Conservation (phyloP, 1,140 invertebrate species). For the Tenebrio molitor region DNA sequence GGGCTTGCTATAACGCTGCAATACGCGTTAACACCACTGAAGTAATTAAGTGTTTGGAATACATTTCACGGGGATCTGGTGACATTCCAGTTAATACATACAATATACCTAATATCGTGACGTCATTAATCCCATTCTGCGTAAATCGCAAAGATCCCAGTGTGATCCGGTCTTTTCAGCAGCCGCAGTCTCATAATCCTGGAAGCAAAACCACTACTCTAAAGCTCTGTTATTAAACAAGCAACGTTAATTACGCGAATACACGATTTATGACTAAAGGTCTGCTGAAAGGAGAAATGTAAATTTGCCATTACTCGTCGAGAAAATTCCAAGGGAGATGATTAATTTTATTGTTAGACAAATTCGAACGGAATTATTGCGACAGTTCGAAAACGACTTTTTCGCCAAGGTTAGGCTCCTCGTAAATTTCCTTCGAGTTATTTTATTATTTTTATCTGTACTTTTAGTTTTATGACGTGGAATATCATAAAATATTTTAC, state of each 20-base stretch:
- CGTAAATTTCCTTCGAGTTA: slow-evolving; percentile 11
- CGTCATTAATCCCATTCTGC: slow-evolving; percentile 1
- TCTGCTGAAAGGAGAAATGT: not conserved
- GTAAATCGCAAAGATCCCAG: not conserved
- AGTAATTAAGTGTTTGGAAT: slow-evolving; percentile 19
- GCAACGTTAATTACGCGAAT: slow-evolving; percentile 1
- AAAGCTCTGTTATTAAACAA: slow-evolving; percentile 14
- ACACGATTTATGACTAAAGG: not conserved
- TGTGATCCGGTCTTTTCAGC: not conserved
- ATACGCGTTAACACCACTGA: not conserved
- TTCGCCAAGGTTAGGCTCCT: not conserved
- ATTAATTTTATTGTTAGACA: not conserved
- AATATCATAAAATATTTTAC: slow-evolving; percentile 24
- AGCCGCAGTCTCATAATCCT: not conserved
- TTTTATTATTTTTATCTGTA: slow-evolving; percentile 21
- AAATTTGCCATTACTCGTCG: not conserved
- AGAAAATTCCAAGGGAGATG: not conserved
- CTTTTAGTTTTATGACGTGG: slow-evolving; percentile 10
- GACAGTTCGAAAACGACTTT: not conserved
- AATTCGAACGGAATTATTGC: not conserved
- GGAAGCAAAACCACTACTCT: not conserved
- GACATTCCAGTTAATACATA: slow-evolving; percentile 11
- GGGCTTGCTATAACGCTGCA: not conserved
- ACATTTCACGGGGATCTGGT: slow-evolving; percentile 12
- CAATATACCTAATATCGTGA: slow-evolving; percentile 7